Base-by-base conservation (phyloP, 2,888 invertebrate species). In the Folsomia candida region DNA sequence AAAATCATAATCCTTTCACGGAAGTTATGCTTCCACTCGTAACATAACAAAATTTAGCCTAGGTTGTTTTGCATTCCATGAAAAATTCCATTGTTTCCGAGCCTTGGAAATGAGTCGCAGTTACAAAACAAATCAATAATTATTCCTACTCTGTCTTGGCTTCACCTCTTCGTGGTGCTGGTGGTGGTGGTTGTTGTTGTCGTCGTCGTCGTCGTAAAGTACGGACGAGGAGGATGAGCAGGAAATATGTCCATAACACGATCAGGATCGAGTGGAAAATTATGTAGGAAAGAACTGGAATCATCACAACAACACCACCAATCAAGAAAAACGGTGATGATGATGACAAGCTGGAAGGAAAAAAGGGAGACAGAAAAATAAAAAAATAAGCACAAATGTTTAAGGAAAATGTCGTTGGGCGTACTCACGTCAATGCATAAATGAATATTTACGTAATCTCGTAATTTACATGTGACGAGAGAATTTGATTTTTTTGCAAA, bases 161-260 rank as follows among this genome's bases (percentile, higher is more conserved):
- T 47, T 14, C 47, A 14, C 14, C 14, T 47, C 47, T 47, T 47
- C 47, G 47, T 14, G 47, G 47, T 47, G 14, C 47, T 47, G 47
- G n/a, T n/a, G n/a, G n/a, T n/a, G n/a, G n/a, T n/a, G n/a, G n/a
- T n/a, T n/a, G n/a, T n/a, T n/a, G n/a, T n/a, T n/a, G n/a, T n/a
- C n/a, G n/a, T 47, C 47, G 47, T 14, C 14, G 47, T 14, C 14
- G 47, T 11, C 11, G 47, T 11, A 47, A 14, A 47, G 11, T 47
- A 11, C 47, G 47, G 47, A 14, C 11, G 14, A 47, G 47, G 47
- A 47, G n/a, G n/a, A n/a, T n/a, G n/a, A n/a, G n/a, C n/a, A n/a
- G n/a, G n/a, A n/a, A n/a, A n/a, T n/a, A n/a, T n/a, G 76, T 76
- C 79, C 77, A 79, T 67, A 79, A 72, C 72, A 71, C 71, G 69